phyloP scores from a whole-genome alignment of 1,140 invertebrate genomes.

The Danaus plexippus region DNA sequence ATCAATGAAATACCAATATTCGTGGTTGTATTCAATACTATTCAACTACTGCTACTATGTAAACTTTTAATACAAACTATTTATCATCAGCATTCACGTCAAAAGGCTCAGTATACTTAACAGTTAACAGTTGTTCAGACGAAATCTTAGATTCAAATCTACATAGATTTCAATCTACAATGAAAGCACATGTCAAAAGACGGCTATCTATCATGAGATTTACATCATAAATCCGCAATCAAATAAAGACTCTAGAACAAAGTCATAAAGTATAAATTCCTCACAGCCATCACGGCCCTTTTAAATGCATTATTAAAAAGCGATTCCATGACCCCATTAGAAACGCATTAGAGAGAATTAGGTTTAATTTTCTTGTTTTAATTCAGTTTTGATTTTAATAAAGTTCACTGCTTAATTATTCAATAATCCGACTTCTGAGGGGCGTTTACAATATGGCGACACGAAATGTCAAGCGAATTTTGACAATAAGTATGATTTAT shows the following conservation, averaged over 20 bases:
- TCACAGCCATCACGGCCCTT: conserved; percentile 18
- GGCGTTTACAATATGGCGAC: conserved; percentile 11
- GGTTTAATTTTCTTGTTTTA: conserved; percentile 67
- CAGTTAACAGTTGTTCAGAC: conserved; percentile 25
- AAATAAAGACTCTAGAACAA: too few species aligned
- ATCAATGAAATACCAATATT: too few species aligned
- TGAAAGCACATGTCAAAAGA: conserved; percentile 50
- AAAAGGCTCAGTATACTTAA: conserved; percentile 5
- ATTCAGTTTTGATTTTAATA: conserved; percentile 66
- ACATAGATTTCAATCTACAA: conserved; percentile 40
- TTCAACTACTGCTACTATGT: too few species aligned
- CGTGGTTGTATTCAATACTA: too few species aligned
- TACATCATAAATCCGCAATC: conserved; percentile 1
- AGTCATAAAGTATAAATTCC: background rate
- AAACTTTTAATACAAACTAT: too few species aligned
- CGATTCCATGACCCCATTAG: conserved; percentile 58
- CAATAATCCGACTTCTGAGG: conserved; percentile 28
- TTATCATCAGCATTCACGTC: too few species aligned
- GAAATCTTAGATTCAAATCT: conserved; percentile 29
- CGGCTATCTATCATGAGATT: conserved; percentile 50
- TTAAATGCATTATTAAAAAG: conserved; percentile 62
- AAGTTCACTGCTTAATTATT: conserved; percentile 62
- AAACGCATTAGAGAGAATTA: conserved; percentile 58
- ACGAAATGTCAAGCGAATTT: conserved; percentile 8
- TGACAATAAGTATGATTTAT: conserved; percentile 2